Conservation (phyloP, 1,140 invertebrate species). For the Drosophila prosaltans region DNA sequence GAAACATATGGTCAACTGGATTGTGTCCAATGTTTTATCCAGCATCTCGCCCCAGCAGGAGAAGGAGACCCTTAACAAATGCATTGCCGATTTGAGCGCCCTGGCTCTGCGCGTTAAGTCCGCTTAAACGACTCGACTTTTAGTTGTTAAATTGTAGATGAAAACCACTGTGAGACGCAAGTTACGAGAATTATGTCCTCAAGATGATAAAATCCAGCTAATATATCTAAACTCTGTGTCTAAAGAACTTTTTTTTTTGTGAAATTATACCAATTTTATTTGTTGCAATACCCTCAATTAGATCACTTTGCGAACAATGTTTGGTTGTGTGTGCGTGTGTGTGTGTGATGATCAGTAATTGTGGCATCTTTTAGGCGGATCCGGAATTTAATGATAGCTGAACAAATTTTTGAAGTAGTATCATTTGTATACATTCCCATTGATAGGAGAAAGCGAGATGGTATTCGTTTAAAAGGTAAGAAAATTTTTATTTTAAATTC, state of each 20-base stretch:
- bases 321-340: background rate
- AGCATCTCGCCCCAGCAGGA: slow-evolving; percentile 97
- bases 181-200: slow-evolving; percentile 52
- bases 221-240: slow-evolving; percentile 60
- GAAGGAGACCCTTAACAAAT: slow-evolving; percentile 93
- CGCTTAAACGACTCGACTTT: slow-evolving; percentile 72
- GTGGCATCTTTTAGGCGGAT: slow-evolving; percentile 32
- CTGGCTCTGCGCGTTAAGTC: slow-evolving; percentile 85
- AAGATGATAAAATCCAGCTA: slow-evolving; percentile 61
- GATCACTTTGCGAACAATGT: too few species aligned
- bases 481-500: too few species aligned
- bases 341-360: background rate
- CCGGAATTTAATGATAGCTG: background rate
- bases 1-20: slow-evolving; percentile 97
- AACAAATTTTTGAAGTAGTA: background rate
- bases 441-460: too few species aligned
- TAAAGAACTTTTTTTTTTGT: slow-evolving; percentile 27
- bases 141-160: slow-evolving; percentile 75
- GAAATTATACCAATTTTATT: slow-evolving; percentile 30
- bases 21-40: slow-evolving; percentile 91
- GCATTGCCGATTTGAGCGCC: slow-evolving; percentile 93
- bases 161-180: slow-evolving; percentile 61
- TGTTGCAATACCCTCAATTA: background rate
- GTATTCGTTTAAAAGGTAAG: too few species aligned
- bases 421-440: too few species aligned